phyloP scores from a whole-genome alignment of 2,888 invertebrate species.

The Polydrusus cervinus region DNA sequence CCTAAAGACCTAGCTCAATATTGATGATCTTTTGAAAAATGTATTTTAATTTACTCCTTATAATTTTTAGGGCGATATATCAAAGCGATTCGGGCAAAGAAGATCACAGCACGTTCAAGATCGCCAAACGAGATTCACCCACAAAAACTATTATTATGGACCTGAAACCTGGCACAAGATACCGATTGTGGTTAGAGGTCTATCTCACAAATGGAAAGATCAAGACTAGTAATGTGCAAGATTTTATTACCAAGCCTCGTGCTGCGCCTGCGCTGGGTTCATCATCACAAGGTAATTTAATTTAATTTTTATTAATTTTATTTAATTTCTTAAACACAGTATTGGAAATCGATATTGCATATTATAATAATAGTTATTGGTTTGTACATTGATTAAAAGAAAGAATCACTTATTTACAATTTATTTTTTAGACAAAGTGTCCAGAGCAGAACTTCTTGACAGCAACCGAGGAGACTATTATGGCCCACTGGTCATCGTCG shows the following conservation, averaged over 20 bases:
- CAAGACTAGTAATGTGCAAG: constrained; percentile 91
- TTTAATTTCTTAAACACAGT: too few relatives aligned
- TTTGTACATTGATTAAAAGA: too few relatives aligned
- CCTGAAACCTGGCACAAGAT: constrained; percentile 86
- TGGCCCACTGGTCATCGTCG: constrained; percentile 90
- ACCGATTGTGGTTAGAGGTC: constrained; percentile 91
- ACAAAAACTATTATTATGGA: constrained; percentile 80
- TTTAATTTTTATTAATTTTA: too few relatives aligned
- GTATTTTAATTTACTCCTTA: background rate
- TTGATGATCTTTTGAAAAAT: too few relatives aligned
- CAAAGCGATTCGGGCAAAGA: constrained; percentile 84
- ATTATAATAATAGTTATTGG: too few relatives aligned
- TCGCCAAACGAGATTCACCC: constrained; percentile 82
- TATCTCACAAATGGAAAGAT: constrained; percentile 93
- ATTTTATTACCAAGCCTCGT: constrained; percentile 88
- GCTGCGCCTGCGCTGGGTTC: constrained; percentile 72
- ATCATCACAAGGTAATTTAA: constrained; percentile 66
- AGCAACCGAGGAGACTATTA: constrained; percentile 83
- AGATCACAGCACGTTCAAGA: constrained; percentile 82
- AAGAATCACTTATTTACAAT: too few relatives aligned
- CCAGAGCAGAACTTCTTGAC: constrained; percentile 74
- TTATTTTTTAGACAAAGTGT: constrained; percentile 65
- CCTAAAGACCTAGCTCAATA: too few relatives aligned
- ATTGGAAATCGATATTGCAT: too few relatives aligned
- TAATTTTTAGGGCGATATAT: constrained; percentile 80